Evolutionary conservation across 2,113 vertebrate species (phyloP), one percentile per base, ranked within the genome.

Genomic region (rabbit (Oryctolagus cuniculus)): DNA sequence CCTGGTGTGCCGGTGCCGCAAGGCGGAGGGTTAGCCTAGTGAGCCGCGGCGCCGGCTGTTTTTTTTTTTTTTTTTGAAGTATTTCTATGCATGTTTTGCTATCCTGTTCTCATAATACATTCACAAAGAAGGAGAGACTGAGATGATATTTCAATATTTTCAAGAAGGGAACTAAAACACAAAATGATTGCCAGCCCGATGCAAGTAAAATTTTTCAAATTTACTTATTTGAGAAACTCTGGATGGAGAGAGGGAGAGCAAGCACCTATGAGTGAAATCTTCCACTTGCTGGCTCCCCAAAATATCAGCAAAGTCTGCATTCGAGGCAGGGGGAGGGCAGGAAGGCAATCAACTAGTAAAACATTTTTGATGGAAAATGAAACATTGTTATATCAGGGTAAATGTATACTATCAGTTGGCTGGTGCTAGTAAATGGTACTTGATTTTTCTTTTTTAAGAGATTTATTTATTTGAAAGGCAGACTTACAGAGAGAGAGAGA

Each of bases 31-130:
- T n/a, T n/a, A n/a, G n/a, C n/a, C n/a, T n/a, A n/a, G n/a, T n/a
- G n/a, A n/a, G n/a, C n/a, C n/a, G n/a, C n/a, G n/a, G n/a, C n/a
- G n/a, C n/a, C n/a, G n/a, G n/a, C n/a, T n/a, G n/a, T n/a, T n/a
- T 81, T 64, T 2, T 29, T 74, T 36, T 31, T 75, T 24, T 6
- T 69, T 92, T 74, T 82, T 85, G 17, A 90, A 84, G 36, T 92
- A 29, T 94, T 89, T 69, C n/a, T 90, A 2, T 94, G 16, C 38
- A 69, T 93, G 31, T 82, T 90, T 84, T 93, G 25, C 27, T 93
- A 27, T 17, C 21, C 3, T 80, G 0, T 75, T 90, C 22, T 87
- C 31, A 67, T 81, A 34, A 73, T 78, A 77, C 84, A 11, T 74
- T 29, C 94, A 2, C 12, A 69, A 49, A 90, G 10, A 3, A 74